phyloP scores from a whole-genome alignment of 2,797 vertebrate species.

The Eulemur mongoz region DNA sequence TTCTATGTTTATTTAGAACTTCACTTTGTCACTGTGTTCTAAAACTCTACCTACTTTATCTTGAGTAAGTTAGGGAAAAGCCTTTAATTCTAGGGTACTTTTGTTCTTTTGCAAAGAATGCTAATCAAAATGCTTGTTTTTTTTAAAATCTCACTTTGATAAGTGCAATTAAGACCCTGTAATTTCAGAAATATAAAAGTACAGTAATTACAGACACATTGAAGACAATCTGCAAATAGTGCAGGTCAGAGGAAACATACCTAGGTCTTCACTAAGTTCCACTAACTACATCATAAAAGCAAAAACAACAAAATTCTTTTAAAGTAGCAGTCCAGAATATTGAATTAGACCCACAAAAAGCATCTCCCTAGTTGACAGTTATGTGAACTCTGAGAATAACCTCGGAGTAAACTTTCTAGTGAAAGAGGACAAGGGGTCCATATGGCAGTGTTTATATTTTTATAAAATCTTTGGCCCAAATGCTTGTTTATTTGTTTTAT shows the following conservation, averaged over 20 bases:
- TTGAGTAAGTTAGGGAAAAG: not conserved
- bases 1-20: constrained; percentile 5
- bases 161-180: constrained; percentile 39
- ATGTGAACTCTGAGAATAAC: not conserved
- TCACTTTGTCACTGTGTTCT: not conserved
- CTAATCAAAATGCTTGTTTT: constrained; percentile 37
- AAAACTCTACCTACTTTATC: not conserved
- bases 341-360: not conserved
- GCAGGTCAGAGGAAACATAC: not conserved
- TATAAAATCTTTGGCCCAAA: not conserved
- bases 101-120: constrained; percentile 31
- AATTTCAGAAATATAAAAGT: constrained; percentile 52
- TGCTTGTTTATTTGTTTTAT: not conserved
- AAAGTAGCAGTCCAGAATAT: not conserved
- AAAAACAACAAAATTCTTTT: not conserved
- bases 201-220: constrained; percentile 19
- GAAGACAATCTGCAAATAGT: constrained; percentile 31
- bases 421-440: not conserved
- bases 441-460: not conserved
- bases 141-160: not conserved
- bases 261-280: not conserved
- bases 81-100: constrained; percentile 36
- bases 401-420: not conserved
- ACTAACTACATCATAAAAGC: not conserved
- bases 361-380: not conserved